Base-by-base conservation (phyloP, 1,140 invertebrate genomes). In the Mya arenaria region DNA sequence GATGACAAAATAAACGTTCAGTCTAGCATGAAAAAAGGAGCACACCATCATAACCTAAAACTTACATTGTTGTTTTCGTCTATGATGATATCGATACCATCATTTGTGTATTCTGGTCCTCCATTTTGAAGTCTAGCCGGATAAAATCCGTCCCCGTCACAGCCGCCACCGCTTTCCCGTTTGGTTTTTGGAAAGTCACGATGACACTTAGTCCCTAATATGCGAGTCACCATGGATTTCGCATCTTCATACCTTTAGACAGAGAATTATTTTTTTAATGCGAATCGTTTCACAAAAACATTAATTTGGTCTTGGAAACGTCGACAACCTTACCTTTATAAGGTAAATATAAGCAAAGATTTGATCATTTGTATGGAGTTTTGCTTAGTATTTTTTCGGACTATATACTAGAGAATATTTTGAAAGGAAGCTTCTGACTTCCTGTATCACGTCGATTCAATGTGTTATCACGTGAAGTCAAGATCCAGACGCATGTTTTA, bases 131-230 rank as follows among this genome's bases (percentile, higher is more conserved):
- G 78, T 19, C 32, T 44, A 17, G 84, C 44, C 5, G 78, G 75
- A 66, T 82, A 87, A 34, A 82, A 82, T 4, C 86, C 86, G 2
- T 69, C 62, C 0, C 84, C 84, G 0, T 41, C 19, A 73, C 86
- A 87, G 3, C 44, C 65, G 19, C 37, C 58, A n/a, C 73, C 82
- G 10, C 62, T 41, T 25, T 66, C 36, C 28, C 86, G 62, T 15
- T 65, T 68, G 30, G 23, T 37, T 2, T 68, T 55, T 5, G 86
- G 84, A 37, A 87, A 87, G 23, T 68, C 65, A 37, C 84, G 74
- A 78, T 87, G 86, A 62, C 52, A 79, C 36, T 79, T 87, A 19
- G 86, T 84, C 30, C 86, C 86, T 79, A 85, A 87, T 34, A 87
- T 82, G 19, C 72, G 30, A 44, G 85, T 78, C 8, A 87, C 62